Percentiles rank a stretch among this genome's conserved stretches.
phyloP scores from a whole-genome alignment of 2,888 invertebrate genomes.

The Sceliomorpha sp. region DNA sequence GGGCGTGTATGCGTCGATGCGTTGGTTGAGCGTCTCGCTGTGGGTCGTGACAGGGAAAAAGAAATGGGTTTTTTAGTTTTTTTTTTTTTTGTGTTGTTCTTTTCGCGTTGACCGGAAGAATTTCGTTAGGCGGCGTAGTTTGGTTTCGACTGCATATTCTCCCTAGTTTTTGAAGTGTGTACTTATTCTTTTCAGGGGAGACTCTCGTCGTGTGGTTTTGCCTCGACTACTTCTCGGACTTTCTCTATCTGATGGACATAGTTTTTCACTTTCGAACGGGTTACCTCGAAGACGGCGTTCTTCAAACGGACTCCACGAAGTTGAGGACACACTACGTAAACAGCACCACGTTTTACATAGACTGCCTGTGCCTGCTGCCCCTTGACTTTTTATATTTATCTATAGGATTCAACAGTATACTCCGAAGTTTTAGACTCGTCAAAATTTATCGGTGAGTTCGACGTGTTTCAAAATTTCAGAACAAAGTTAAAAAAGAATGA shows the following conservation, averaged over 20 bases:
- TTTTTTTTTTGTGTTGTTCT: too few relatives aligned
- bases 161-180: too few relatives aligned
- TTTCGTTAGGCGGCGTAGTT: too few relatives aligned
- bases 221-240: constrained; percentile 97
- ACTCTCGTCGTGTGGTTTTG: constrained; percentile 97
- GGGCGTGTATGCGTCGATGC: too few relatives aligned
- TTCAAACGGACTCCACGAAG: constrained; percentile 97
- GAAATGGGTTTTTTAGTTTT: too few relatives aligned
- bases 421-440: constrained; percentile 96
- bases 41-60: too few relatives aligned
- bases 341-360: constrained; percentile 98
- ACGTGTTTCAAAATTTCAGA: too few relatives aligned
- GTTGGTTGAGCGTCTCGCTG: too few relatives aligned
- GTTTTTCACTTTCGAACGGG: constrained; percentile 98
- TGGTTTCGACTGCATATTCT: too few relatives aligned
- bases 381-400: constrained; percentile 98
- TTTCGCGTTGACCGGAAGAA: too few relatives aligned
- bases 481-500: too few relatives aligned
- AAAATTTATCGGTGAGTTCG: constrained; percentile 90
- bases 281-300: constrained; percentile 97
- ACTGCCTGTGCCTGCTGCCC: constrained; percentile 98
- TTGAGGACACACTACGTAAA: constrained; percentile 98
- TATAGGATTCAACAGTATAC: constrained; percentile 97
- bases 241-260: constrained; percentile 97
- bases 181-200: constrained; percentile 84